Base-by-base conservation (phyloP, 2,113 vertebrate species). In the Psettodes erumei region DNA sequence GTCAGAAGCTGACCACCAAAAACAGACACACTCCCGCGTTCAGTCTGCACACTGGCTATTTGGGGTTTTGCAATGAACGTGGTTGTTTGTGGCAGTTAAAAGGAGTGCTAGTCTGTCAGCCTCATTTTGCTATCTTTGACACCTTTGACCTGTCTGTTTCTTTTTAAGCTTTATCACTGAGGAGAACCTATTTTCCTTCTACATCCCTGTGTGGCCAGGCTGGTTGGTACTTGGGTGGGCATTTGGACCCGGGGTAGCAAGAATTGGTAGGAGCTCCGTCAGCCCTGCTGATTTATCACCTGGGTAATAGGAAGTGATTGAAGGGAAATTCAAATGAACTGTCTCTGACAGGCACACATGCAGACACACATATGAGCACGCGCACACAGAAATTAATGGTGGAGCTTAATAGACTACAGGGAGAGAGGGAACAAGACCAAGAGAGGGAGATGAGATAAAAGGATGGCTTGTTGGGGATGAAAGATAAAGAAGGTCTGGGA, bases 281-380 rank as follows among this genome's bases (percentile, higher is more conserved):
- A 86, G 50, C 74, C 23, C n/a, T 66, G 92, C 95, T 98, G 96
- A 99, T 98, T 97, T 97, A 99, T 98, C 95, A 95, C 95, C 94
- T 96, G 95, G 95, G 96, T 97, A 98, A 98, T 97, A 95, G 95
- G 95, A 96, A 95, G 96, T 96, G 96, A 97, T 98, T 96, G 96
- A 98, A 96, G 91, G 90, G 95, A 96, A 98, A 98, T 98, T 98
- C 96, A 97, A 97, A 99, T 96, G 96, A 98, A 99, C 96, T 96
- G 95, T 94, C 94, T 95, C 95, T 95, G 96, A 96, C 96, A 96
- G 95, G 95, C 96, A 93, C 94, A 90, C 89, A 77, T 80, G 82
- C 90, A 85, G 71, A 84, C 87, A 72, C 85, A 86, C 84, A 77
- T 50, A 64, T 4, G 3, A 78, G 75, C 79, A 67, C 30, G 30